Percentiles rank a stretch among this genome's conserved stretches.
phyloP scores from a whole-genome alignment of 2,797 vertebrate species.

The Coregonus suidteri region DNA sequence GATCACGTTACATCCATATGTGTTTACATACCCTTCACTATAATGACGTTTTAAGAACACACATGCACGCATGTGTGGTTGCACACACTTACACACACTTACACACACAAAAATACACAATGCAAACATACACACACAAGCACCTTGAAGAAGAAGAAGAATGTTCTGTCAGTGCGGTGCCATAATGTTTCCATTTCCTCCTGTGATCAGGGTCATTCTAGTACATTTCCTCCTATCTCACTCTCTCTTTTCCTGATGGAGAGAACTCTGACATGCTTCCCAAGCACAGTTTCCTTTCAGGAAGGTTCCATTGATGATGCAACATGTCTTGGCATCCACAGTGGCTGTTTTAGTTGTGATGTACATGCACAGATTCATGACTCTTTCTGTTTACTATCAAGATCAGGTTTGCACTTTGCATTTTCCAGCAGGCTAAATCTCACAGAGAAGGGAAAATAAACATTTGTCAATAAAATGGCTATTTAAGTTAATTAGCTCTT shows the following conservation, averaged over 20 bases:
- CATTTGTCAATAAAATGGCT: neutral
- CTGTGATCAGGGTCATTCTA: neutral
- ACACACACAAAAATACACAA: conserved; percentile 1
- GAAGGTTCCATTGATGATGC: neutral
- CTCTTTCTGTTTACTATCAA: conserved; percentile 9
- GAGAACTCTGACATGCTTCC: conserved; percentile 4
- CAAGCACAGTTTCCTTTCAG: conserved; percentile 24
- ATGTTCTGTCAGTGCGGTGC: neutral
- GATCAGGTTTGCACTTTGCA: neutral
- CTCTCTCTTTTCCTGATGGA: conserved; percentile 6
- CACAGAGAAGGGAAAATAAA: neutral
- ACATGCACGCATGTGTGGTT: neutral
- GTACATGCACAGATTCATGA: neutral
- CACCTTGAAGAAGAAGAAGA: neutral
- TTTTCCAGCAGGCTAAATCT: neutral
- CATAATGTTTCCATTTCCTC: conserved; percentile 22
- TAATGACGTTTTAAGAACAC: neutral
- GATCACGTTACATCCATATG: conserved; percentile 1
- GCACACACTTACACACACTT: conserved; percentile 12
- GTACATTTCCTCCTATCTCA: conserved; percentile 5
- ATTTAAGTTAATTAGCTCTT: neutral
- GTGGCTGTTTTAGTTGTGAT: conserved; percentile 11
- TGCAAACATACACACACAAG: neutral
- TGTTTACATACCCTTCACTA: conserved; percentile 9
- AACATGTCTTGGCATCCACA: conserved; percentile 27